Conservation (phyloP, 2,888 invertebrate genomes). For the Drosophila robusta region DNA sequence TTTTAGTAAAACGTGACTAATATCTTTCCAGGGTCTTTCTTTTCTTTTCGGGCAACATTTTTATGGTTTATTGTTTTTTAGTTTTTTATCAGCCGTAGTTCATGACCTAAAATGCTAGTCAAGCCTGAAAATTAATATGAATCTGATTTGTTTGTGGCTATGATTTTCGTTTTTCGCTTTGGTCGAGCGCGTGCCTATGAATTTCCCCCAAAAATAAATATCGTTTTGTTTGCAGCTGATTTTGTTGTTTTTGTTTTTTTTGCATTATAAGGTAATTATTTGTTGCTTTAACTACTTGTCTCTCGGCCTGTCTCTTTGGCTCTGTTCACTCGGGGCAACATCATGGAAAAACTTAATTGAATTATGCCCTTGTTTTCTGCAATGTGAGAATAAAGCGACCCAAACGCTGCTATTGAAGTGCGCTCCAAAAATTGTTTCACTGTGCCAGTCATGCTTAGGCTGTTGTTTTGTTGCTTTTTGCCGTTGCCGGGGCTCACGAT, state of each 20-base stretch:
- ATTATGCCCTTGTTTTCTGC: conserved; percentile 45
- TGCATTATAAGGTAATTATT: conserved; percentile 24
- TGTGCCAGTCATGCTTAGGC: conserved; percentile 51
- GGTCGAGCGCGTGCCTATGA: conserved; percentile 48
- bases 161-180: conserved; percentile 51
- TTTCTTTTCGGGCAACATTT: conserved; percentile 21
- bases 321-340: conserved; percentile 4
- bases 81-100: conserved; percentile 20
- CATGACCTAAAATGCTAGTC: conserved; percentile 66
- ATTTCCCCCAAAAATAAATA: conserved; percentile 22
- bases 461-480: conserved; percentile 13
- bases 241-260: neutral
- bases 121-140: conserved; percentile 60
- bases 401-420: conserved; percentile 13
- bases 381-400: conserved; percentile 28
- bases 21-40: conserved; percentile 6
- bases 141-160: conserved; percentile 33
- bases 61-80: too few species aligned
- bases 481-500: conserved; percentile 16
- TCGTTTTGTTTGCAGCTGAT: conserved; percentile 28
- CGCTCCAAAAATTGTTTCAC: conserved; percentile 42
- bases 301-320: conserved; percentile 5
- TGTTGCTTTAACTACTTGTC: conserved; percentile 11
- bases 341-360: conserved; percentile 47
- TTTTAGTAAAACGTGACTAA: neutral